A percentile compares a stretch with the other conserved stretches of the same genome.
These are phyloP conservation scores for Chaetodon trifascialis DNA, from an alignment of 2,113 vertebrate genomes.

Conservation along the genomic window DNA sequence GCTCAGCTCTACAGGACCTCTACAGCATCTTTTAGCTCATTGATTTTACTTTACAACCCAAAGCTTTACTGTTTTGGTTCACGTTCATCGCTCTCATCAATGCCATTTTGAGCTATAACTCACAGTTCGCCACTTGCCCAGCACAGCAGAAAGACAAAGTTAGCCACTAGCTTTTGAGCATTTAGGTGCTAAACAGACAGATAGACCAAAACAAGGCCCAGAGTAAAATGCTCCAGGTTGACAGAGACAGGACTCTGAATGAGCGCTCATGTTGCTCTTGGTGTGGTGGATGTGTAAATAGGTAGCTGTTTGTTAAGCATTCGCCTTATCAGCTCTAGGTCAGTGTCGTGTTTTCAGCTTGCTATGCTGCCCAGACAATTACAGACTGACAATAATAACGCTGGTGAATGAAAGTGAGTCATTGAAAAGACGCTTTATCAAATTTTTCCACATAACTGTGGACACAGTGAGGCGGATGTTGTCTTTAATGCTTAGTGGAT, in stretches of 20 bases:
- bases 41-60: not conserved
- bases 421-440: not conserved
- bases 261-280: no score
- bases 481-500: not conserved
- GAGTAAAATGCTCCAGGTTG: no score
- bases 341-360: no score
- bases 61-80: not conserved
- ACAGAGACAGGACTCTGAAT: no score
- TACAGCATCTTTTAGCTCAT: not conserved
- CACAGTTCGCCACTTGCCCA: not conserved
- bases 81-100: not conserved
- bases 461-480: not conserved
- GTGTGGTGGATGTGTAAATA: no score
- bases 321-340: no score
- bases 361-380: not conserved
- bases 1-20: not conserved
- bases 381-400: not conserved
- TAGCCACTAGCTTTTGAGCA: not conserved
- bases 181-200: not conserved
- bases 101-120: not conserved
- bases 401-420: not conserved
- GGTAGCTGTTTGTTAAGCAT: no score
- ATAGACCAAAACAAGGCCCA: no score
- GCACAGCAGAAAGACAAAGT: not conserved
- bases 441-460: not conserved